Evolutionary conservation across 2,113 vertebrate species (phyloP).

Genomic region (Sporophila hypoxantha): DNA sequence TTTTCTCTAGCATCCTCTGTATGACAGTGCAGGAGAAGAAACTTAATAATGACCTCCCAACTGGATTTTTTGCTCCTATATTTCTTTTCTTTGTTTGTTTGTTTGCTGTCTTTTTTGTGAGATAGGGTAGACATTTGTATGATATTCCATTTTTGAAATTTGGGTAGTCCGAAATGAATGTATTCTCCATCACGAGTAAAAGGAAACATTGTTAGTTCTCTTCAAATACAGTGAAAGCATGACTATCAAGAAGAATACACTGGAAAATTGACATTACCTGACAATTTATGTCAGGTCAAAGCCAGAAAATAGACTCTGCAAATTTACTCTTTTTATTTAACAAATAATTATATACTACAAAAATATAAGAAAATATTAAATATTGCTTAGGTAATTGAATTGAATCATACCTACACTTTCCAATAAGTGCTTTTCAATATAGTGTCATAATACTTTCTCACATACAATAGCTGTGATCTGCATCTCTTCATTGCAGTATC

Average conservation of each 20-base stretch:
- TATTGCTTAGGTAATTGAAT: neutral
- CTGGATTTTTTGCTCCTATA: neutral
- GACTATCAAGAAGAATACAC: neutral
- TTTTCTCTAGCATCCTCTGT: neutral
- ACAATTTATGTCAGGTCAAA: neutral
- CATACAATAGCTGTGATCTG: neutral
- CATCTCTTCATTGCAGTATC: neutral
- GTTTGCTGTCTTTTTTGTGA: neutral
- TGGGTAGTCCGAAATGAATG: neutral
- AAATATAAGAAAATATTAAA: neutral
- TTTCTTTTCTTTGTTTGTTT: neutral
- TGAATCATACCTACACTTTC: neutral
- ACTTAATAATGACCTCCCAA: neutral
- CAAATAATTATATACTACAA: neutral
- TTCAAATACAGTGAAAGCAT: neutral
- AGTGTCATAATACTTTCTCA: neutral
- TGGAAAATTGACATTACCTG: neutral
- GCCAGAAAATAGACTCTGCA: neutral
- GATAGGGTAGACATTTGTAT: neutral
- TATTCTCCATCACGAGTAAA: neutral
- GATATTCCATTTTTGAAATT: neutral
- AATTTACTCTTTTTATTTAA: neutral
- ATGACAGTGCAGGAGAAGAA: conserved; percentile 2
- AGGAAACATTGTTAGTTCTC: neutral
- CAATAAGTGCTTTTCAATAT: neutral